These are phyloP conservation scores for Abrostola triplasia DNA, from an alignment of 2,888 invertebrate species.

Conservation along the genomic window DNA sequence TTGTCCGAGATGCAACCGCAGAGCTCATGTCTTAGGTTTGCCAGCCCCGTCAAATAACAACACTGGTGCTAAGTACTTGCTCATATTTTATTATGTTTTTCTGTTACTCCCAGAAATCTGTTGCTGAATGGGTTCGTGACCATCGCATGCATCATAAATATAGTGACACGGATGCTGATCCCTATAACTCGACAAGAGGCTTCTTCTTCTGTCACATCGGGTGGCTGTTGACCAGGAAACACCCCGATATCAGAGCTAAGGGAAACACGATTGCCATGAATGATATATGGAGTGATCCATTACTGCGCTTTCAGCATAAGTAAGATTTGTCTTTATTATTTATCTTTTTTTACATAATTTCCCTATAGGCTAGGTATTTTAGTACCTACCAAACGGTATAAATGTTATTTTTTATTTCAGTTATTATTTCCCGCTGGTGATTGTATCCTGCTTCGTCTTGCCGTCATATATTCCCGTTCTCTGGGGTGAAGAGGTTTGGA, in stretches of 20 bases:
- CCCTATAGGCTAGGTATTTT: too few relatives aligned
- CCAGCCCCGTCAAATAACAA: too few relatives aligned
- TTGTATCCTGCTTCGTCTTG: not conserved
- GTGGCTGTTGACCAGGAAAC: slow-evolving; percentile 96
- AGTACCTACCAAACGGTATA: not conserved
- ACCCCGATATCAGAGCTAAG: slow-evolving; percentile 69
- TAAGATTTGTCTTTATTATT: slow-evolving; percentile 6
- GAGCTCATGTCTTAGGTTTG: too few relatives aligned
- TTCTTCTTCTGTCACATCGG: slow-evolving; percentile 99
- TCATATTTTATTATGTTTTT: too few relatives aligned
- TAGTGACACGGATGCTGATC: too few relatives aligned
- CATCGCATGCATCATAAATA: slow-evolving; percentile 89
- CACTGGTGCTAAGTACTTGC: too few relatives aligned
- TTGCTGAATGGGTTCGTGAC: slow-evolving; percentile 19
- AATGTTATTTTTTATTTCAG: slow-evolving; percentile 19
- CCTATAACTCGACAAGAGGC: slow-evolving; percentile 95
- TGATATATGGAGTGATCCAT: slow-evolving; percentile 17
- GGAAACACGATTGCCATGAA: slow-evolving; percentile 7
- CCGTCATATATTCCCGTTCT: slow-evolving; percentile 22
- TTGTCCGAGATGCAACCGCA: too few relatives aligned
- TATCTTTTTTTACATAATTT: too few relatives aligned
- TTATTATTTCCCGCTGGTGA: slow-evolving; percentile 1
- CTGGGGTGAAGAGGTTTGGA: slow-evolving; percentile 24
- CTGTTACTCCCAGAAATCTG: slow-evolving; percentile 90
- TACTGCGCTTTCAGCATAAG: slow-evolving; percentile 21